Evolutionary conservation across 2,888 invertebrate species (phyloP).

Genomic region (Cotesia congregata): DNA sequence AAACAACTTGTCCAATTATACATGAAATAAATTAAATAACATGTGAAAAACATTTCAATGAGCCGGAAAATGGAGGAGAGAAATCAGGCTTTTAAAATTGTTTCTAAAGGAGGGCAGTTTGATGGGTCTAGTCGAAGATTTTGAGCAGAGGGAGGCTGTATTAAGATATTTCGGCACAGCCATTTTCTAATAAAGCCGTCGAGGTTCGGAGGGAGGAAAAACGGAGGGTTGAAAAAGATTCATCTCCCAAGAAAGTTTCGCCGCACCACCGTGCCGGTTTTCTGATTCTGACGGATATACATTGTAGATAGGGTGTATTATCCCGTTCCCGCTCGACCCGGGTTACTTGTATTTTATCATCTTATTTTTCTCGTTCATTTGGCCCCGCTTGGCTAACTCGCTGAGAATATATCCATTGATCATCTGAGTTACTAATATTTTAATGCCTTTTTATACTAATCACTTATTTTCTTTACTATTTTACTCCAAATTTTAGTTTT

Average conservation of each 20-base stretch:
- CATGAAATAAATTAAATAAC: background rate
- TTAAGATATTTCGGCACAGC: conserved; percentile 62
- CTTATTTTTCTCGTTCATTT: background rate
- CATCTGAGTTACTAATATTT: conserved; percentile 4
- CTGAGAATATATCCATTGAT: conserved; percentile 45
- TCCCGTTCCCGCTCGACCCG: background rate
- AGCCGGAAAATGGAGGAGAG: conserved; percentile 12
- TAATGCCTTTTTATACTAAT: too few relatives aligned
- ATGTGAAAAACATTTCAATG: background rate
- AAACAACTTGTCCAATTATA: conserved; percentile 1
- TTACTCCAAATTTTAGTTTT: too few relatives aligned
- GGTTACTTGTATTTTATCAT: background rate
- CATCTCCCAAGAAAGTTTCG: conserved; percentile 45
- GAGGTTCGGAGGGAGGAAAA: conserved; percentile 39
- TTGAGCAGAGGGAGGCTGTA: conserved; percentile 46
- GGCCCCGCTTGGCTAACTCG: conserved; percentile 63
- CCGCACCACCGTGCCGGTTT: background rate
- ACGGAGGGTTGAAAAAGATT: conserved; percentile 64
- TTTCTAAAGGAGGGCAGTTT: background rate
- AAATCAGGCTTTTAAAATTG: conserved; percentile 16
- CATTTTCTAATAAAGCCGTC: conserved; percentile 68
- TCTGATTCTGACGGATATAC: background rate
- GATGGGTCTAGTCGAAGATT: background rate
- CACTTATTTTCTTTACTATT: too few relatives aligned
- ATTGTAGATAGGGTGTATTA: conserved; percentile 29